Base-by-base conservation (phyloP, 2,113 vertebrate species). In the Hippoglossus stenolepis region DNA sequence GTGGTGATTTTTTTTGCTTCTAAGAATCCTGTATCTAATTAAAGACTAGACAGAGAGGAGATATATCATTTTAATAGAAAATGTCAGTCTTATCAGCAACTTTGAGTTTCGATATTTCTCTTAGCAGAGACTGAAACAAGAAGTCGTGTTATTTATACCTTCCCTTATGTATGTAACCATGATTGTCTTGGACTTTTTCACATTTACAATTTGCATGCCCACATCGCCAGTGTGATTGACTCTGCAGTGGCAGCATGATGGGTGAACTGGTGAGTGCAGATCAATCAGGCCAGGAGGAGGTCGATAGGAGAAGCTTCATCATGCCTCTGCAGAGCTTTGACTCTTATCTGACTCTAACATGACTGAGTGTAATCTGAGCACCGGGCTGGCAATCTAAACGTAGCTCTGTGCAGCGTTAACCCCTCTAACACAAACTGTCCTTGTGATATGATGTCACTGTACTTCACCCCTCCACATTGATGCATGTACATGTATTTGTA, bases 391-490 rank as follows among this genome's bases (percentile, higher is more conserved):
- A 49, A 49, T 17, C 45, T 17, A 17, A 49, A 49, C 45, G 14
- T 49, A 17, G 45, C 15, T 49, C 14, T 18, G 45, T 43, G 3
- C 3, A 43, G 11, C 10, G 40, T 43, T 13, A 12, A 43, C 40
- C 40, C 12, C 10, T 11, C 12, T 43, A 43, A 38, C 40, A 43
- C 40, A 15, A 58, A 54, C 31, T 49, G 6, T 43, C 9, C 21
- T 21, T 40, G 17, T 73, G 43, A 63, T n/a, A 65, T 65, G 15
- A 75, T 24, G 15, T 72, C 73, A 80, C 31, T 17, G 18, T 20
- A 31, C 40, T 43, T 65, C n/a, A 70, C 8, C 58, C 76, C 47
- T 51, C 17, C 45, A 14, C 73, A 23, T 26, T 9, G 0, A 13
- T 60, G 1, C 28, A 9, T 18, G 20, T 53, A 31, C 57, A 56